Evolutionary conservation across 2,797 vertebrate species (phyloP), one percentile per base, ranked within the genome.

Genomic region (Falco peregrinus): DNA sequence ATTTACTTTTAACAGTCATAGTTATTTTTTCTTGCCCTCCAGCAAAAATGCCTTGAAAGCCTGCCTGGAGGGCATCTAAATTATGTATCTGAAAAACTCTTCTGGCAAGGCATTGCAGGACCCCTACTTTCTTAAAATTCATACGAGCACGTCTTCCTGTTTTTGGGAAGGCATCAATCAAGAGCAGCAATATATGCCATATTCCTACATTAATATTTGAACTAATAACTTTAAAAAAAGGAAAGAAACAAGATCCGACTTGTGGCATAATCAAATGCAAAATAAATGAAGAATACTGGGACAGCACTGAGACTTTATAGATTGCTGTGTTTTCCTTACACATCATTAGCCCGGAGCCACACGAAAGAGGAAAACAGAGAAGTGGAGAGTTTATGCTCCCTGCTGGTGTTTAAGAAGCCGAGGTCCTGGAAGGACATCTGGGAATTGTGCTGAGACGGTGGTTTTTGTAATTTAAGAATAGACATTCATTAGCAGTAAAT

Each of bases 11-110:
- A 99, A 99, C 99, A 99, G 99, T 99, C 99, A 99, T 99, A 98
- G 99, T 99, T 99, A 99, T 99, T 99, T 99, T 99, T 99, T 99
- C 98, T 99, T 98, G 99, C 99, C 99, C 99, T 98, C 98, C 98
- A 98, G 99, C 99, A 98, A 98, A 98, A 99, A 99, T 99, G 99
- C 99, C 99, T 99, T 99, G 99, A 99, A 99, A 99, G 99, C 99
- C 99, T 99, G 99, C 99, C 99, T 99, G 99, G 98, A 99, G 99
- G 99, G 99, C 99, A 99, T 99, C 99, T 99, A 99, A 99, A 99
- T 99, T 99, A 99, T 99, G 99, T 99, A 99, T 99, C 99, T 99
- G 98, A 99, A 99, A 99, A 99, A 99, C 98, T 99, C 99, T 99
- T 99, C 98, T 98, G 98, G 99, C 98, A 98, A 98, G 98, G 98